Conservation (phyloP, 2,113 vertebrate genomes). For the Suncus etruscus region DNA sequence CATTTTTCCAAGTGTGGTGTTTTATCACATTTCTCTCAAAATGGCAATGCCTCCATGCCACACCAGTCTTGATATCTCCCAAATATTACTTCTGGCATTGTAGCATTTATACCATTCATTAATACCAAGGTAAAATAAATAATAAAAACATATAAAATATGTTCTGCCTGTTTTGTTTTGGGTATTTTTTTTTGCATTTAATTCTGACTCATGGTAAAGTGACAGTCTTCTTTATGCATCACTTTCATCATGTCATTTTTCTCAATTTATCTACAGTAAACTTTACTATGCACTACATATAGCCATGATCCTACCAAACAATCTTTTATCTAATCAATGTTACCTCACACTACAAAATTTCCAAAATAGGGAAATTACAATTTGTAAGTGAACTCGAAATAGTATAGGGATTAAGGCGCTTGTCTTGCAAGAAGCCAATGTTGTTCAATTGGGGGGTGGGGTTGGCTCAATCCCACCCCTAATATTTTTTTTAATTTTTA, state of each 20-base stretch:
- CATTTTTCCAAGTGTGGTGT: background rate
- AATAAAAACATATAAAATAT: background rate
- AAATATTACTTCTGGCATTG: background rate
- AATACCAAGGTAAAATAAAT: background rate
- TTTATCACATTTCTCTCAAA: conserved; percentile 31
- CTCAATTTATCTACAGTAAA: background rate
- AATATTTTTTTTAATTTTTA: background rate
- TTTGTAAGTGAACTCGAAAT: too few species aligned
- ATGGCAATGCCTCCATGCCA: background rate
- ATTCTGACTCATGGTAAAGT: background rate
- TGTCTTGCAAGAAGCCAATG: too few species aligned
- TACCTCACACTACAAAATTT: background rate
- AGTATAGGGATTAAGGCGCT: too few species aligned
- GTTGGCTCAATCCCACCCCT: background rate
- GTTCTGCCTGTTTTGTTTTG: too few species aligned
- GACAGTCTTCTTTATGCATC: background rate
- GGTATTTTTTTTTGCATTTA: too few species aligned
- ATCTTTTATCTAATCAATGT: background rate
- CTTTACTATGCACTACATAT: background rate
- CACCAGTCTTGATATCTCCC: background rate
- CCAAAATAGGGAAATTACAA: too few species aligned
- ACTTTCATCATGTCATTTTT: conserved; percentile 32
- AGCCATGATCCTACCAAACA: background rate
- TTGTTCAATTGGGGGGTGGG: too few species aligned
- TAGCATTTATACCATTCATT: background rate